These are phyloP conservation scores for Lepidurus arcticus DNA, from an alignment of 1,140 invertebrate species.

Conservation along the genomic window DNA sequence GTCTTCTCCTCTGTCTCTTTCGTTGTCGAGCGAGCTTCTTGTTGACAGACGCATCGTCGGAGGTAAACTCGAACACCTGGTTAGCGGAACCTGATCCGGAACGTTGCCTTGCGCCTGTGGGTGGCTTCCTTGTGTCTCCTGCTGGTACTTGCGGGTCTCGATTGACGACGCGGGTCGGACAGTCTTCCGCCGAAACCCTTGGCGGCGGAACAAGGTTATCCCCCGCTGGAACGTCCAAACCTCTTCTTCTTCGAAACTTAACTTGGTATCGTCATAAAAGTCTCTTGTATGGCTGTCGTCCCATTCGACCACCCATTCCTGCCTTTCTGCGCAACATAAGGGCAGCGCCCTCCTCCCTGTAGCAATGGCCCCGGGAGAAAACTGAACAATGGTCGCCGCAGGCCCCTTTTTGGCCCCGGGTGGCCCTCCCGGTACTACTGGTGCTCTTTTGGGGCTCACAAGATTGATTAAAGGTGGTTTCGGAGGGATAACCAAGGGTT, in stretches of 20 bases:
- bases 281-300: background rate
- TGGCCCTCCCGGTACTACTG: background rate
- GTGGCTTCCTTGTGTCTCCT: background rate
- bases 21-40: background rate
- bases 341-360: too few relatives aligned
- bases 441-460: background rate
- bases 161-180: background rate
- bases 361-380: too few relatives aligned
- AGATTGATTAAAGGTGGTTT: background rate
- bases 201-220: background rate
- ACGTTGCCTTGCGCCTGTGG: background rate
- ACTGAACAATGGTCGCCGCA: too few relatives aligned
- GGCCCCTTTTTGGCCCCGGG: background rate
- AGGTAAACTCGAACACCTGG: constrained; percentile 16
- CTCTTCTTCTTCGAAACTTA: background rate
- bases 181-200: background rate
- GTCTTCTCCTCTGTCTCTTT: background rate
- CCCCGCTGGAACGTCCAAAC: background rate
- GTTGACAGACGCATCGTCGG: constrained; percentile 11
- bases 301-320: background rate
- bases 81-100: background rate
- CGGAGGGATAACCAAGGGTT: background rate
- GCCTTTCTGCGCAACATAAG: background rate
- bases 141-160: background rate
- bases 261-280: constrained; percentile 6